phyloP scores from a whole-genome alignment of 2,888 invertebrate species.

The Bellardia pandia region DNA sequence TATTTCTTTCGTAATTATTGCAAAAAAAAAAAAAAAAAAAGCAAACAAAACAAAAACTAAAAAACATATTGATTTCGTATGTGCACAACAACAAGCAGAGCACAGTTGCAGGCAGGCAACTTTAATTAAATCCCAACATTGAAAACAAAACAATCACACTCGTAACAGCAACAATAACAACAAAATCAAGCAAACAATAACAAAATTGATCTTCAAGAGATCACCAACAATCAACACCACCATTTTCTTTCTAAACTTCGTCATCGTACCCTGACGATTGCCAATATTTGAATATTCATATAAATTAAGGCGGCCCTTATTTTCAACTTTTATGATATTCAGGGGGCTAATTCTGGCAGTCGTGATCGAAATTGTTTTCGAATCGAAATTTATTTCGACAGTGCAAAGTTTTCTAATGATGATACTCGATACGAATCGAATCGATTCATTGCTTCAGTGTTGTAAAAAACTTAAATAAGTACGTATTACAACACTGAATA shows the following conservation, averaged over 20 bases:
- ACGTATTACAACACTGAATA: too few relatives aligned
- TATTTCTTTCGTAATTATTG: conserved; percentile 53
- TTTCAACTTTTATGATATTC: too few relatives aligned
- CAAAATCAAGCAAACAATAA: background rate
- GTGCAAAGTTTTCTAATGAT: too few relatives aligned
- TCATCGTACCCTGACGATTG: background rate
- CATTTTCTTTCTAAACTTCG: background rate
- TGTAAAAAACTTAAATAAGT: too few relatives aligned
- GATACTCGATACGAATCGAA: too few relatives aligned
- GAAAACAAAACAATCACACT: conserved; percentile 31
- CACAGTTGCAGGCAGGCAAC: conserved; percentile 1
- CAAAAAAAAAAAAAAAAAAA: conserved; percentile 32
- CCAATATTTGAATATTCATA: conserved; percentile 24
- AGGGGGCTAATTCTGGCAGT: too few relatives aligned
- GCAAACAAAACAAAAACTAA: background rate
- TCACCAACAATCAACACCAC: background rate
- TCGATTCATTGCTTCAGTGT: too few relatives aligned
- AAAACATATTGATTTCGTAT: conserved; percentile 35
- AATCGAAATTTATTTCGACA: too few relatives aligned
- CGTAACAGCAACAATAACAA: conserved; percentile 11
- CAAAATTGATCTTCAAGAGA: conserved; percentile 46
- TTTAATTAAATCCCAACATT: conserved; percentile 61
- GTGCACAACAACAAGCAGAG: conserved; percentile 2
- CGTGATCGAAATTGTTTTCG: too few relatives aligned
- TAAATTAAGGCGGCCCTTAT: too few relatives aligned